A percentile compares a stretch with the other conserved stretches of the same genome.
phyloP scores from a whole-genome alignment of 2,888 invertebrate species.

The Phyllotreta cruciferae region DNA sequence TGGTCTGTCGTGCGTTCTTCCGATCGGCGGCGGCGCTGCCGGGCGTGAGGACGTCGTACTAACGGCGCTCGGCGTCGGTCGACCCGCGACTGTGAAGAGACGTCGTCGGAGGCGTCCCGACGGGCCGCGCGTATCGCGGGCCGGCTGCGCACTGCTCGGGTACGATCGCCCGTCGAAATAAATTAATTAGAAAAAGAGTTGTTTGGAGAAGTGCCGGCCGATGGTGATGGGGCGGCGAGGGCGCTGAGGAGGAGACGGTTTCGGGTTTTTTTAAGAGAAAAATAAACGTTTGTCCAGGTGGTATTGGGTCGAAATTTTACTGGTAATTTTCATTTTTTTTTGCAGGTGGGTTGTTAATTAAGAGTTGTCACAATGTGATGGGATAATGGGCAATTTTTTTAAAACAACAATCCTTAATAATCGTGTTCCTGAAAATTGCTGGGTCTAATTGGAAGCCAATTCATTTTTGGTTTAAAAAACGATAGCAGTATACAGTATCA shows the following conservation, averaged over 20 bases:
- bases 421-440: too few relatives aligned
- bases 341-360: too few relatives aligned
- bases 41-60: constrained; percentile 51
- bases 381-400: too few relatives aligned
- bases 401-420: too few relatives aligned
- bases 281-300: too few relatives aligned
- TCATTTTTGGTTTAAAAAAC: too few relatives aligned
- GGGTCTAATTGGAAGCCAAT: too few relatives aligned
- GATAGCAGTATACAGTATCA: too few relatives aligned
- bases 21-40: constrained; percentile 51
- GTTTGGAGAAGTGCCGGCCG: constrained; percentile 48
- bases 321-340: too few relatives aligned
- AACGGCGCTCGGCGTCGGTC: constrained; percentile 53
- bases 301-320: too few relatives aligned
- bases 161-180: constrained; percentile 47
- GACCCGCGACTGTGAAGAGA: constrained; percentile 55
- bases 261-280: too few relatives aligned
- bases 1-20: neutral
- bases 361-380: too few relatives aligned
- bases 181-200: constrained; percentile 51
- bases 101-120: constrained; percentile 45
- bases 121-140: constrained; percentile 22
- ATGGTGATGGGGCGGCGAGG: constrained; percentile 41
- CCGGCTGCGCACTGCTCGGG: constrained; percentile 50
- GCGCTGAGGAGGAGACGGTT: neutral